Conservation (phyloP, 2,888 invertebrate species). For the Diarsia dahlii region DNA sequence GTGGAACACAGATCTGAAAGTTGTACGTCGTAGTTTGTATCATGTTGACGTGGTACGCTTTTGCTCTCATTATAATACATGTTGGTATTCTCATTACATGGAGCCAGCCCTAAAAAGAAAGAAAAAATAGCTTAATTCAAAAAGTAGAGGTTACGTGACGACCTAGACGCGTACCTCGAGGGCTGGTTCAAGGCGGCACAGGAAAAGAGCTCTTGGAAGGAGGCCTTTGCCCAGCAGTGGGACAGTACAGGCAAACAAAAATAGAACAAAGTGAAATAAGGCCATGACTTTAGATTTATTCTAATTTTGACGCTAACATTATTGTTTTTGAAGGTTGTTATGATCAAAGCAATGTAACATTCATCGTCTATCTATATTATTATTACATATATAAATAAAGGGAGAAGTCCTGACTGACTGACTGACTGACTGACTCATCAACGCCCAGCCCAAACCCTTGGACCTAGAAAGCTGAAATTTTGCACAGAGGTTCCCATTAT, state of each 20-base stretch:
- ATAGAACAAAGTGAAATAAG: not conserved
- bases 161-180: too few relatives aligned
- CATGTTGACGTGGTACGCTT: slow-evolving; percentile 67
- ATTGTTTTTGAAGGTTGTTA: not conserved
- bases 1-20: slow-evolving; percentile 81
- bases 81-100: slow-evolving; percentile 77
- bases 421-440: too few relatives aligned
- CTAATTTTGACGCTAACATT: not conserved
- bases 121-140: not conserved
- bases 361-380: too few relatives aligned
- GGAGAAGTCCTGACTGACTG: too few relatives aligned
- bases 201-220: too few relatives aligned
- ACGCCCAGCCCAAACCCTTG: too few relatives aligned
- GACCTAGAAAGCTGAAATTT: too few relatives aligned
- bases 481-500: too few relatives aligned
- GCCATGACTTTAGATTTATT: not conserved
- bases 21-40: slow-evolving; percentile 75
- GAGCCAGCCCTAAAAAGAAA: slow-evolving; percentile 79
- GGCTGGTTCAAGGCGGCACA: too few relatives aligned
- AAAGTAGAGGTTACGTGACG: not conserved
- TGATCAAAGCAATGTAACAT: not conserved
- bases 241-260: too few relatives aligned
- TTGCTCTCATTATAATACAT: slow-evolving; percentile 76
- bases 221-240: too few relatives aligned
- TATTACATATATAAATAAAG: too few relatives aligned